A percentile compares a stretch with the other conserved stretches of the same genome.
phyloP scores from a whole-genome alignment of 2,797 vertebrate genomes.

The Danionella dracula region DNA sequence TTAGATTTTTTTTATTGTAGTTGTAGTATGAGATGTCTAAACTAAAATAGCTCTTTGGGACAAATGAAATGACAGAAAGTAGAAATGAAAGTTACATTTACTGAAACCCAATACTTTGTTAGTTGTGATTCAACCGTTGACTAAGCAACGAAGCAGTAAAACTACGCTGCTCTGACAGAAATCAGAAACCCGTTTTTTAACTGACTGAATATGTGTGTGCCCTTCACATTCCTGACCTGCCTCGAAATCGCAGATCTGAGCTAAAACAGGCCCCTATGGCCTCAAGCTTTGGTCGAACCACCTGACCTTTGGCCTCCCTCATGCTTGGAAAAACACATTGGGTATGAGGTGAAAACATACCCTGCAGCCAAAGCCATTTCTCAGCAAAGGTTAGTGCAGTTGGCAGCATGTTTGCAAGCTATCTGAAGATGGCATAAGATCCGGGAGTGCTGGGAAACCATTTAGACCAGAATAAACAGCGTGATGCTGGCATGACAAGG shows the following conservation, averaged over 20 bases:
- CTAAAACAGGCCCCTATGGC: slow-evolving; percentile 17
- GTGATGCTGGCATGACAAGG: slow-evolving; percentile 1
- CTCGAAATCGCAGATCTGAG: slow-evolving; percentile 13
- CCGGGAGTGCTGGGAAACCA: slow-evolving; percentile 48
- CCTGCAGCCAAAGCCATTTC: slow-evolving; percentile 58
- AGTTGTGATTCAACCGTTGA: too few species aligned
- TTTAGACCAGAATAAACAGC: slow-evolving; percentile 35
- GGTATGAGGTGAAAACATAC: slow-evolving; percentile 44
- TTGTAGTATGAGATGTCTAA: too few species aligned
- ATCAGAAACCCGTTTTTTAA: slow-evolving; percentile 15
- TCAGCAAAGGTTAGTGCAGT: slow-evolving; percentile 62
- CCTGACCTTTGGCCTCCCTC: slow-evolving; percentile 37
- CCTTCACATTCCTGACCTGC: slow-evolving; percentile 33
- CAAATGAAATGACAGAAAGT: too few species aligned
- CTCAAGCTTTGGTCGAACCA: slow-evolving; percentile 41
- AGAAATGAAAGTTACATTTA: too few species aligned
- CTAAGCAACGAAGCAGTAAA: too few species aligned
- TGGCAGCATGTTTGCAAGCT: slow-evolving; percentile 58
- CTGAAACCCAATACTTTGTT: too few species aligned
- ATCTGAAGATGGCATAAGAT: slow-evolving; percentile 62
- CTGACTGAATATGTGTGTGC: slow-evolving; percentile 35
- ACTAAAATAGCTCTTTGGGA: too few species aligned
- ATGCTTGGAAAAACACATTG: slow-evolving; percentile 11
- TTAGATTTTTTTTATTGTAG: too few species aligned
- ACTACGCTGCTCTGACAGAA: slow-evolving; percentile 10